Evolutionary conservation across 2,797 vertebrate genomes (phyloP).

Genomic region (Tapirus indicus): DNA sequence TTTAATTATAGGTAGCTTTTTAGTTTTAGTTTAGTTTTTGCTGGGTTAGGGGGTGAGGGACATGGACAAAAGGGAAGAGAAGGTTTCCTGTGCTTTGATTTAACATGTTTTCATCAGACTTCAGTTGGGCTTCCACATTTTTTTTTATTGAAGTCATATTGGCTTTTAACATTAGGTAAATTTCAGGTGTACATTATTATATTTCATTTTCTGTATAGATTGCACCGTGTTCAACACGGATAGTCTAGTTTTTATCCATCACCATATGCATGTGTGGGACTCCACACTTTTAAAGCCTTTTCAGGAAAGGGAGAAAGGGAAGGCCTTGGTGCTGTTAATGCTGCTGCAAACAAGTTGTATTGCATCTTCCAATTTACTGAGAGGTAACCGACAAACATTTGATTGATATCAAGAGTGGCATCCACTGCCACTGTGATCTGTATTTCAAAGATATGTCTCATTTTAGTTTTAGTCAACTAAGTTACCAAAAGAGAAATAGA

Average conservation of each 20-base stretch:
- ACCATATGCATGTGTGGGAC: no score
- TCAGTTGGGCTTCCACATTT: neutral
- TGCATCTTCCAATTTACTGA: neutral
- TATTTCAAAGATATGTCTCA: conserved; percentile 15
- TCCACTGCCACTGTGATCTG: neutral
- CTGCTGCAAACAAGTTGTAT: conserved; percentile 7
- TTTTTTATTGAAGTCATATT: no score
- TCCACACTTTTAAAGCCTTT: conserved; percentile 3
- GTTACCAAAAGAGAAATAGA: conserved; percentile 31
- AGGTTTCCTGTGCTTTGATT: conserved; percentile 28
- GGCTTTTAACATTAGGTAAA: no score
- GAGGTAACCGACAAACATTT: neutral
- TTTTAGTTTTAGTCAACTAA: conserved; percentile 56
- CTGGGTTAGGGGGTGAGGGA: neutral
- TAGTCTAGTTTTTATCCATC: no score
- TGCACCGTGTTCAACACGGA: no score
- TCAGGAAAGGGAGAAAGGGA: neutral
- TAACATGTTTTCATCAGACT: neutral
- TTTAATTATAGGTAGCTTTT: conserved; percentile 54
- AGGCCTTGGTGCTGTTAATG: neutral
- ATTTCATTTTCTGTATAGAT: no score
- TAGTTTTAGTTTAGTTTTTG: conserved; percentile 25
- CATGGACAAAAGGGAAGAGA: neutral
- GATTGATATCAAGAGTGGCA: neutral
- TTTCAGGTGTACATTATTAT: no score